These are phyloP conservation scores for Caloenas nicobarica DNA, from an alignment of 2,113 vertebrate genomes.

Conservation along the genomic window DNA sequence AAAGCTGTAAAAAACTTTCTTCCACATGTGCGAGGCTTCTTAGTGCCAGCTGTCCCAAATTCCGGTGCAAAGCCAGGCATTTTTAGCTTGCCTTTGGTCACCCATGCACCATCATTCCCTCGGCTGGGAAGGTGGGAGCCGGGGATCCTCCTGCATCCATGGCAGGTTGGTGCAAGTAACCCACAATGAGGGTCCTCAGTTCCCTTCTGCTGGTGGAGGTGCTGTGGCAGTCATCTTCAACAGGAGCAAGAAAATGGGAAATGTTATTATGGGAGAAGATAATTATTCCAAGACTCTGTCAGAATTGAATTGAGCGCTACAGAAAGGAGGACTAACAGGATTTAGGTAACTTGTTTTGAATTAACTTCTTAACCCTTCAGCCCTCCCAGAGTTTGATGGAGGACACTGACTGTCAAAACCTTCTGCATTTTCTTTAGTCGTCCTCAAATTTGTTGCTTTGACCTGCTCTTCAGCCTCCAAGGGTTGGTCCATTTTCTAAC, in stretches of 20 bases:
- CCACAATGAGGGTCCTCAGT: background rate
- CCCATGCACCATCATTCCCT: rapidly evolving
- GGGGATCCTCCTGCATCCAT: background rate
- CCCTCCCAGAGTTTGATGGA: background rate
- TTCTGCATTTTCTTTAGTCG: background rate
- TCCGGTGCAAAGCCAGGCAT: slow-evolving; percentile 46
- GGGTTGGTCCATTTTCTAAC: background rate
- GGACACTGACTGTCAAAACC: background rate
- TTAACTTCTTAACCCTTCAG: background rate
- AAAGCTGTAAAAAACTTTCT: slow-evolving; percentile 42
- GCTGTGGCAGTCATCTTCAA: background rate
- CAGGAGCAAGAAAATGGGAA: slow-evolving; percentile 22
- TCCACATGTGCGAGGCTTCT: slow-evolving; percentile 60
- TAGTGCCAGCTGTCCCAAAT: slow-evolving; percentile 32
- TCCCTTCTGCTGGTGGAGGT: background rate
- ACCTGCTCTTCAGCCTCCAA: background rate
- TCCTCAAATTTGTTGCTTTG: background rate
- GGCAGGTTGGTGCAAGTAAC: background rate
- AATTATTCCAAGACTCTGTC: slow-evolving; percentile 50
- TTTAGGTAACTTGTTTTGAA: background rate
- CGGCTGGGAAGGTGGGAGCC: background rate
- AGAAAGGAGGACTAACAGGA: slow-evolving; percentile 37
- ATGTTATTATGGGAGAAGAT: slow-evolving; percentile 50
- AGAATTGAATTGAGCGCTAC: slow-evolving; percentile 51
- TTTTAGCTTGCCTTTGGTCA: background rate